These are phyloP conservation scores for Paracanthobrama guichenoti DNA, from an alignment of 2,113 vertebrate species.

Conservation along the genomic window DNA sequence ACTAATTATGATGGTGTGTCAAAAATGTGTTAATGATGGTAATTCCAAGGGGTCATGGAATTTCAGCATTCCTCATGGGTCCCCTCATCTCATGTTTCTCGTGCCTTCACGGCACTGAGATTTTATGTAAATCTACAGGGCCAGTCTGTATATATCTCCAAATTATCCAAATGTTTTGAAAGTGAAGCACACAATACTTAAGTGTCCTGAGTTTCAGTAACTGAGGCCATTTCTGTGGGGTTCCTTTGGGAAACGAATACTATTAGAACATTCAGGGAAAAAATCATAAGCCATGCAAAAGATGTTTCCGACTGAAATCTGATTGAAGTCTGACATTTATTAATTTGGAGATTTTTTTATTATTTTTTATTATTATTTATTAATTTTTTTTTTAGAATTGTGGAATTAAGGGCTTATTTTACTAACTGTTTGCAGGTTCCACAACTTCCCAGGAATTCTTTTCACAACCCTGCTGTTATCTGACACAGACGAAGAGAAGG, in stretches of 20 bases:
- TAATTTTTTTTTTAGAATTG: neutral
- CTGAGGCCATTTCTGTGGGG: neutral
- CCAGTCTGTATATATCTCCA: neutral
- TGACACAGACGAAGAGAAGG: conserved; percentile 31
- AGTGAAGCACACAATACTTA: neutral
- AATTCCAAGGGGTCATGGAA: conserved; percentile 19
- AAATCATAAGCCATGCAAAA: neutral
- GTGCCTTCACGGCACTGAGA: neutral
- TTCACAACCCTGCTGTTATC: conserved; percentile 42
- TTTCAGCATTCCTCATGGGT: neutral
- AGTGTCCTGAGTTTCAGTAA: neutral
- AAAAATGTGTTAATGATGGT: conserved; percentile 27
- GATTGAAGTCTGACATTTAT: neutral
- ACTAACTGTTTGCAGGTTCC: conserved; percentile 5
- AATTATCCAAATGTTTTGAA: conserved; percentile 1
- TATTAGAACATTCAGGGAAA: neutral
- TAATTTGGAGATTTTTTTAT: neutral
- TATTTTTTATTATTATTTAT: too few relatives aligned
- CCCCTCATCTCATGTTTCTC: conserved; percentile 8
- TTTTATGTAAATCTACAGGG: neutral
- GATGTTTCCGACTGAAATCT: neutral
- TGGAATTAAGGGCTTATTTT: conserved; percentile 5
- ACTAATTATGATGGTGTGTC: conserved; percentile 10
- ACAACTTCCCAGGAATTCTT: conserved; percentile 28
- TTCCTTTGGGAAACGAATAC: neutral